phyloP scores from a whole-genome alignment of 2,888 invertebrate species.

The Tenthredo mesomela region DNA sequence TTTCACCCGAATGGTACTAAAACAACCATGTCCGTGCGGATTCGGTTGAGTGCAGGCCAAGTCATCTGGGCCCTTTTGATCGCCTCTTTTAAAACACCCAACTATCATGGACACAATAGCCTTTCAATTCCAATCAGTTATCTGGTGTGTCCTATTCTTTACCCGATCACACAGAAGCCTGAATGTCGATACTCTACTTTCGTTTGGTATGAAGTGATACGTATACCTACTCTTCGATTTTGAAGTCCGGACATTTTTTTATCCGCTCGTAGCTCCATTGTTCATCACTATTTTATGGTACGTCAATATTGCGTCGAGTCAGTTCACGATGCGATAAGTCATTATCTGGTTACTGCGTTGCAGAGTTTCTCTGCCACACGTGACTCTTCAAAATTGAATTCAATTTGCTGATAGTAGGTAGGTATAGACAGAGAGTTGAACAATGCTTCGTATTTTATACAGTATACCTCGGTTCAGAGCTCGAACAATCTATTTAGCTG shows the following conservation, averaged over 20 bases:
- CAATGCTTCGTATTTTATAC: neutral
- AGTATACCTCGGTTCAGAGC: neutral
- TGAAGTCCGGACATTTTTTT: neutral
- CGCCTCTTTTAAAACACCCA: slow-evolving; percentile 11
- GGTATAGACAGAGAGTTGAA: neutral
- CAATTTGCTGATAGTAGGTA: neutral
- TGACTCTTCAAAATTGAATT: slow-evolving; percentile 32
- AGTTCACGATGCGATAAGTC: slow-evolving; percentile 7
- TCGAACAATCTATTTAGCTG: neutral
- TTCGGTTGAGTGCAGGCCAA: slow-evolving; percentile 42
- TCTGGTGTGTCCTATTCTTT: slow-evolving; percentile 5
- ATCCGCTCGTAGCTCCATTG: neutral
- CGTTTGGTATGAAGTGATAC: neutral
- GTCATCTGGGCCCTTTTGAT: slow-evolving; percentile 8
- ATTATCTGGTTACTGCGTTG: slow-evolving; percentile 17
- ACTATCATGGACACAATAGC: slow-evolving; percentile 10
- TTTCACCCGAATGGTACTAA: slow-evolving; percentile 42
- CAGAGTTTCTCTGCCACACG: neutral
- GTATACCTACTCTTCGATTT: neutral
- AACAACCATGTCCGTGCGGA: slow-evolving; percentile 38
- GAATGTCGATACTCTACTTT: neutral
- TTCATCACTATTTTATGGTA: neutral
- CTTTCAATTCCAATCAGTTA: slow-evolving; percentile 27
- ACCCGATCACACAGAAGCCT: neutral
- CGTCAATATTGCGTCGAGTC: slow-evolving; percentile 2